Percentiles rank a stretch among this genome's conserved stretches.
Evolutionary conservation across 2,888 invertebrate species (phyloP).

Genomic region (Anaspis maculata): DNA sequence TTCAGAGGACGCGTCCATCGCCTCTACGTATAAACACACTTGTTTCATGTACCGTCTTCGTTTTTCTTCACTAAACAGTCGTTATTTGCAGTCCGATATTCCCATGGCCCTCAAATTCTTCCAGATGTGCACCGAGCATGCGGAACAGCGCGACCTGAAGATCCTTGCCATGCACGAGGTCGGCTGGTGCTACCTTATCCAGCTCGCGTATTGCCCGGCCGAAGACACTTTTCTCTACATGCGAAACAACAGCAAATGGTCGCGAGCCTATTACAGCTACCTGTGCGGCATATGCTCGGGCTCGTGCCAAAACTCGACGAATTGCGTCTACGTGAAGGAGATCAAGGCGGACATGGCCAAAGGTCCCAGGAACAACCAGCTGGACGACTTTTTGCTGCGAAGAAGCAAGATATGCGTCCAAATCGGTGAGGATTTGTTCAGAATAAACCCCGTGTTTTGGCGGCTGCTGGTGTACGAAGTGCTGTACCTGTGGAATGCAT

Average conservation of each 20-base stretch:
- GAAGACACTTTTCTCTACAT: conserved; percentile 47
- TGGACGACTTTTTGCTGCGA: conserved; percentile 34
- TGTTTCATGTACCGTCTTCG: no score
- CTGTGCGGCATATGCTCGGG: conserved; percentile 45
- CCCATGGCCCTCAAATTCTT: conserved; percentile 50
- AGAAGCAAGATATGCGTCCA: conserved; percentile 29
- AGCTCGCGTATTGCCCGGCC: conserved; percentile 50
- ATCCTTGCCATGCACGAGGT: conserved; percentile 52
- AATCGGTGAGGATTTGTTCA: conserved; percentile 23
- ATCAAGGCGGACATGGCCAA: conserved; percentile 20
- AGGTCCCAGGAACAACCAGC: conserved; percentile 28
- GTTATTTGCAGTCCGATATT: conserved; percentile 48
- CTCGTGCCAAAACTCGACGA: conserved; percentile 18
- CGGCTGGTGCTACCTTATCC: conserved; percentile 59
- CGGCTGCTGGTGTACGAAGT: conserved; percentile 55
- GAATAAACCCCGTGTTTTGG: conserved; percentile 41
- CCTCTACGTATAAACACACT: no score
- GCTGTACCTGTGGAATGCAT: conserved; percentile 60
- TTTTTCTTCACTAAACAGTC: no score
- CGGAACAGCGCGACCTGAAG: conserved; percentile 55
- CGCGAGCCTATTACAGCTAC: conserved; percentile 57
- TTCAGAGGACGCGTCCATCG: conserved; percentile 55
- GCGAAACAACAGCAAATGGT: conserved; percentile 55
- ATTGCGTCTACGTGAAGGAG: conserved; percentile 27
- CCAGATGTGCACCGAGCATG: conserved; percentile 48